Percentiles rank a stretch among this genome's conserved stretches.
phyloP scores from a whole-genome alignment of 2,888 invertebrate genomes.

The Andrena minutula region DNA sequence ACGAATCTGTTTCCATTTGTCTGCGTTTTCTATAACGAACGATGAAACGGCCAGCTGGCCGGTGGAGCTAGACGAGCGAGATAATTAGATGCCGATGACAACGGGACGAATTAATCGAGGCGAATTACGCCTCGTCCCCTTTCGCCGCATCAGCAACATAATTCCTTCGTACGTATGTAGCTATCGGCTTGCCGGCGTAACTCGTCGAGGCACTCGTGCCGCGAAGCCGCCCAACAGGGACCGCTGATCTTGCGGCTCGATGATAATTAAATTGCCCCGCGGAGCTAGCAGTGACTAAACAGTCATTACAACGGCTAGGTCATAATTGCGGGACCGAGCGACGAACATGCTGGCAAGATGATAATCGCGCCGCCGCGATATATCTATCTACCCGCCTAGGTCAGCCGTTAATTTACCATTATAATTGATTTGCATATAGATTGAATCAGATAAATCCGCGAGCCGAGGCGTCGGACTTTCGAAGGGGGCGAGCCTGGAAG shows the following conservation, averaged over 20 bases:
- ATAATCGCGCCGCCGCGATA: conserved; percentile 72
- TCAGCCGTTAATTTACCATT: conserved; percentile 80
- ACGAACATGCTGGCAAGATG: conserved; percentile 77
- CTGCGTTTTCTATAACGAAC: background rate
- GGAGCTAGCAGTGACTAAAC: conserved; percentile 79
- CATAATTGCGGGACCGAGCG: conserved; percentile 79
- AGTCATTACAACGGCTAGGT: conserved; percentile 81
- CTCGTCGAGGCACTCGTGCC: conserved; percentile 28
- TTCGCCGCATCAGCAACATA: conserved; percentile 40
- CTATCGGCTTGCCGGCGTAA: conserved; percentile 31
- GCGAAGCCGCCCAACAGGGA: conserved; percentile 25
- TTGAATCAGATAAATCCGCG: conserved; percentile 80
- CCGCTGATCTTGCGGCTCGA: conserved; percentile 67
- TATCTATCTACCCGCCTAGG: conserved; percentile 68
- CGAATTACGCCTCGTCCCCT: conserved; percentile 42
- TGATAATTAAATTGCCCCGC: conserved; percentile 82
- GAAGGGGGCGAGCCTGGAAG: conserved; percentile 18
- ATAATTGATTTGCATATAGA: conserved; percentile 83
- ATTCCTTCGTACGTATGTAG: conserved; percentile 42
- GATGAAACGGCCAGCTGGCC: background rate
- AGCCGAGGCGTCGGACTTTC: conserved; percentile 6
- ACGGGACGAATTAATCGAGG: conserved; percentile 40
- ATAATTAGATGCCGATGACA: conserved; percentile 9
- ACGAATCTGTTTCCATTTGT: background rate
- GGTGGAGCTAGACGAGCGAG: background rate